A percentile compares a stretch with the other conserved stretches of the same genome.
These are phyloP conservation scores for Pogona vitticeps DNA, from an alignment of 2,113 vertebrate species.

Conservation along the genomic window DNA sequence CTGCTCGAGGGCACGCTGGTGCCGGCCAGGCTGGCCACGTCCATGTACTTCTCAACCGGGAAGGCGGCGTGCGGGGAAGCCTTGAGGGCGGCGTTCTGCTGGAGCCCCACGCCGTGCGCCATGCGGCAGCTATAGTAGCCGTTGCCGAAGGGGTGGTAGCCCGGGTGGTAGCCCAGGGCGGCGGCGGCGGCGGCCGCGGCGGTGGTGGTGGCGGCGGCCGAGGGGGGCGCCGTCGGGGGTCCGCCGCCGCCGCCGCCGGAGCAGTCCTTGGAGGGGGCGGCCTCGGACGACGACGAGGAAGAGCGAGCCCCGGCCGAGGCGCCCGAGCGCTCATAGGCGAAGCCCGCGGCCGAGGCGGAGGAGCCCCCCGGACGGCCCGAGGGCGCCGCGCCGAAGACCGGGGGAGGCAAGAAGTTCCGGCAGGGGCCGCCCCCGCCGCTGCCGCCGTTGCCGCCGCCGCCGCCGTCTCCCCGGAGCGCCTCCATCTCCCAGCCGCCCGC, in stretches of 20 bases:
- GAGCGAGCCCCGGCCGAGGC: slow-evolving; percentile 65
- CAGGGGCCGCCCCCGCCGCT: slow-evolving; percentile 66
- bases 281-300: slow-evolving; percentile 46
- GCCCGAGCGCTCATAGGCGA: slow-evolving; percentile 77
- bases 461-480: slow-evolving; percentile 73
- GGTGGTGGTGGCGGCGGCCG: slow-evolving; percentile 78
- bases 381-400: slow-evolving; percentile 77
- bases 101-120: slow-evolving; percentile 82
- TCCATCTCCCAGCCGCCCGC: slow-evolving; percentile 80
- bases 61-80: slow-evolving; percentile 81
- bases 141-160: slow-evolving; percentile 84
- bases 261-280: slow-evolving; percentile 71
- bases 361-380: slow-evolving; percentile 73
- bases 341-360: slow-evolving; percentile 52
- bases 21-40: slow-evolving; percentile 82
- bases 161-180: slow-evolving; percentile 76
- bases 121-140: slow-evolving; percentile 88
- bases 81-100: slow-evolving; percentile 81
- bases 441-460: slow-evolving; percentile 50
- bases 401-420: slow-evolving; percentile 77
- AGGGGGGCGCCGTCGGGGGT: slow-evolving; percentile 71
- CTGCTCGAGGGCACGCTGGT: slow-evolving; percentile 75
- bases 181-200: slow-evolving; percentile 71
- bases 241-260: slow-evolving; percentile 60
- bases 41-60: slow-evolving; percentile 84